phyloP scores from a whole-genome alignment of 2,797 vertebrate genomes.

The Basileuterus tristriatus region DNA sequence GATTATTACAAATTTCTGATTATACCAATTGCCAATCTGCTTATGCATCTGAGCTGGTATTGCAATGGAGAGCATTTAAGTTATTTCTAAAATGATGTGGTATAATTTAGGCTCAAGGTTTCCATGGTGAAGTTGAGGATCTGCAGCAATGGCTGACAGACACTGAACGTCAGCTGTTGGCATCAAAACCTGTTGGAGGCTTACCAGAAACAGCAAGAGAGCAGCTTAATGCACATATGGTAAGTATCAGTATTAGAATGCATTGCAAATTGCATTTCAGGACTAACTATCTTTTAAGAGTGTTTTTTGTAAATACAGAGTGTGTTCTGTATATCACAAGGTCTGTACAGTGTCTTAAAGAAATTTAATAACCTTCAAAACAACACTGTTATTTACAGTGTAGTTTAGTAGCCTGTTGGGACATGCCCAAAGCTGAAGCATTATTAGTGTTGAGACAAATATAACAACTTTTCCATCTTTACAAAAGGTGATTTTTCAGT shows the following conservation, averaged over 20 bases:
- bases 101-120: slow-evolving; percentile 94
- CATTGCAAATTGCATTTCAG: slow-evolving; percentile 76
- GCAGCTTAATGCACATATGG: slow-evolving; percentile 97
- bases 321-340: neutral
- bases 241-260: slow-evolving; percentile 84
- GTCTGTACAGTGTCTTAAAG: slow-evolving; percentile 2
- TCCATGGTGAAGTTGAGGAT: slow-evolving; percentile 98
- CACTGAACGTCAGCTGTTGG: slow-evolving; percentile 95
- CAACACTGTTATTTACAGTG: neutral
- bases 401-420: neutral
- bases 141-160: slow-evolving; percentile 98
- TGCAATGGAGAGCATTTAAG: neutral
- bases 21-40: neutral
- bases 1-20: neutral
- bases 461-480: neutral
- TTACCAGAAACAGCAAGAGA: slow-evolving; percentile 97
- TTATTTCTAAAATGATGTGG: slow-evolving; percentile 53
- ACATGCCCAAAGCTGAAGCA: neutral
- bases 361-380: slow-evolving; percentile 5
- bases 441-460: neutral
- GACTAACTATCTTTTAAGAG: slow-evolving; percentile 41
- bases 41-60: slow-evolving; percentile 1
- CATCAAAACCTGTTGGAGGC: slow-evolving; percentile 96
- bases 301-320: slow-evolving; percentile 58
- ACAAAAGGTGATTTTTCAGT: neutral